phyloP scores from a whole-genome alignment of 2,888 invertebrate genomes.

The Chydorus sphaericus region DNA sequence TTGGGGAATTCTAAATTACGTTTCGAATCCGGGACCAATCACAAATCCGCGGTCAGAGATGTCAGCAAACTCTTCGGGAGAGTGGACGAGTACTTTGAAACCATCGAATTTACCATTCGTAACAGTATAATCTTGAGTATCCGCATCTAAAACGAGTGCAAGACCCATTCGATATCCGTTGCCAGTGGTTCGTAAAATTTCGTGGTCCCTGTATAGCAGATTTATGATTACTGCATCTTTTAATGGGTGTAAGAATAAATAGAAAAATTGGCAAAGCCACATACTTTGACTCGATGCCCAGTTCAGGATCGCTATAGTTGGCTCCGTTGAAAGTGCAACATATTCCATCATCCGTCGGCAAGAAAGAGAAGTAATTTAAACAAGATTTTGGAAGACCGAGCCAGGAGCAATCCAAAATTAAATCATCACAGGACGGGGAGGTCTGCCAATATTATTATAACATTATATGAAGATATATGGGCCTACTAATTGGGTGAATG shows the following conservation, averaged over 20 bases:
- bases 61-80: conserved; percentile 6
- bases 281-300: neutral
- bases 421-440: neutral
- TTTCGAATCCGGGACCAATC: conserved; percentile 1
- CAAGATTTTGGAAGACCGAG: neutral
- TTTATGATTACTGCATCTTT: too few species aligned
- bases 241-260: too few species aligned
- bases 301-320: neutral
- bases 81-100: conserved; percentile 9
- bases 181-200: neutral
- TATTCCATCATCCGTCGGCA: conserved; percentile 7
- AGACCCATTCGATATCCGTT: conserved; percentile 5
- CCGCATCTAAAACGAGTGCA: neutral
- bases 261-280: too few species aligned
- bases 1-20: neutral
- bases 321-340: conserved; percentile 11
- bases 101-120: conserved; percentile 8
- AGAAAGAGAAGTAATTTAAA: neutral
- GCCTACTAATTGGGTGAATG: neutral
- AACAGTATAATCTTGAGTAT: conserved; percentile 2
- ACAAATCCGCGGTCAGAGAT: conserved; percentile 7
- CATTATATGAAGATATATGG: too few species aligned
- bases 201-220: neutral
- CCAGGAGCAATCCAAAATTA: conserved; percentile 7
- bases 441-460: too few species aligned